Percentiles rank a stretch among this genome's conserved stretches.
Conservation (phyloP, 2,797 vertebrate species). For the Labeo calbasu region DNA sequence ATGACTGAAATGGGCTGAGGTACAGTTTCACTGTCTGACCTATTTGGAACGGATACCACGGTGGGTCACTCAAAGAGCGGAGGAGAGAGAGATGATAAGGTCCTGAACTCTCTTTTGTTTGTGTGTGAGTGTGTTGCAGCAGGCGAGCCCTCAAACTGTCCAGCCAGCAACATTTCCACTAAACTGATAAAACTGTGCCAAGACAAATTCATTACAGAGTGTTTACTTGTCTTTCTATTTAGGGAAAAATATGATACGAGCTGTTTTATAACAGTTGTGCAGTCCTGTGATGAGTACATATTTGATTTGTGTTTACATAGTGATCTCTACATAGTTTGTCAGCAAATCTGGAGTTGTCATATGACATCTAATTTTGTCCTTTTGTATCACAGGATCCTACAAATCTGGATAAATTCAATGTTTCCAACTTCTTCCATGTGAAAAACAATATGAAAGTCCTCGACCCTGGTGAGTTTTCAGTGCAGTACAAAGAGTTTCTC, state of each 20-base stretch:
- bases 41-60: conserved; percentile 49
- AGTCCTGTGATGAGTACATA: no score
- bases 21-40: conserved; percentile 53
- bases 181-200: conserved; percentile 46
- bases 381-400: conserved; percentile 86
- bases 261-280: not conserved
- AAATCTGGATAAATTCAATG: conserved; percentile 97
- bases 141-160: conserved; percentile 32
- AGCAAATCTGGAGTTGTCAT: not conserved
- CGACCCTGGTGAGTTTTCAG: conserved; percentile 84
- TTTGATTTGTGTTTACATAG: not conserved
- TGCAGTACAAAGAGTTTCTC: not conserved
- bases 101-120: conserved; percentile 19
- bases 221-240: conserved; percentile 18
- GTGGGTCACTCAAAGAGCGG: conserved; percentile 19
- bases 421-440: conserved; percentile 94
- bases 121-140: conserved; percentile 36
- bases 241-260: not conserved
- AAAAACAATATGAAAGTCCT: conserved; percentile 92
- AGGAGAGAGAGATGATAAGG: not conserved
- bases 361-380: not conserved
- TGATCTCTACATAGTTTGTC: not conserved
- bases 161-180: conserved; percentile 37
- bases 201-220: conserved; percentile 33
- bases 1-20: conserved; percentile 18